Conservation (phyloP, 2,888 invertebrate species). For the Diachrysia chrysitis region DNA sequence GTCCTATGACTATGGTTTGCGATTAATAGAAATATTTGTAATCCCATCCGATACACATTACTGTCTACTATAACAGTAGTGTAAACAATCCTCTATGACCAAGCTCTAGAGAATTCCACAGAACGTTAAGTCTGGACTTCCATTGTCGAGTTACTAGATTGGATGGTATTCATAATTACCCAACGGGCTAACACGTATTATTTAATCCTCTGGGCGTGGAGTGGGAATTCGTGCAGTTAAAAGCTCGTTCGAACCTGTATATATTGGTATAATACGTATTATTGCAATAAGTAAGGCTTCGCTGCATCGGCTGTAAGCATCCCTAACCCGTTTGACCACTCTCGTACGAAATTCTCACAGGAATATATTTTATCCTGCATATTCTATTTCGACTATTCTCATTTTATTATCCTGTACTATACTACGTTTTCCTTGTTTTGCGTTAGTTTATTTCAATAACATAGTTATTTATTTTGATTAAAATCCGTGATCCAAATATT, state of each 20-base stretch:
- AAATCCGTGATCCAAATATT: not conserved
- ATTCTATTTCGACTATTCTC: slow-evolving; percentile 22
- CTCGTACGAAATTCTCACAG: slow-evolving; percentile 22
- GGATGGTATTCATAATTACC: not conserved
- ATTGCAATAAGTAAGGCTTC: slow-evolving; percentile 12
- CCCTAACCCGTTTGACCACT: slow-evolving; percentile 44
- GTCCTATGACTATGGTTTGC: not conserved
- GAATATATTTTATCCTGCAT: slow-evolving; percentile 22
- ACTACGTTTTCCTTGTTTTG: slow-evolving; percentile 11
- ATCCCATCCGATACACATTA: not conserved
- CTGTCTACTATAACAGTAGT: too few relatives aligned
- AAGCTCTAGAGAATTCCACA: not conserved
- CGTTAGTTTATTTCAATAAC: slow-evolving; percentile 10
- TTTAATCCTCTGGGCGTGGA: not conserved
- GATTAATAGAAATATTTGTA: not conserved
- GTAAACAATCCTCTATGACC: not conserved
- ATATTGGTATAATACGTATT: slow-evolving; percentile 27
- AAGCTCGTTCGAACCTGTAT: slow-evolving; percentile 20
- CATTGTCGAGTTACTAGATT: not conserved
- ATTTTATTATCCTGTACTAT: slow-evolving; percentile 3
- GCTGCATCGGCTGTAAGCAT: slow-evolving; percentile 13
- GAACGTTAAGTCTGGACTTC: not conserved
- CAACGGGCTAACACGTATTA: not conserved
- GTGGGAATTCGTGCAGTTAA: not conserved
- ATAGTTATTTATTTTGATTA: not conserved